A percentile compares a stretch with the other conserved stretches of the same genome.
These are phyloP conservation scores for Melozone crissalis DNA, from an alignment of 2,113 vertebrate species.

Conservation along the genomic window DNA sequence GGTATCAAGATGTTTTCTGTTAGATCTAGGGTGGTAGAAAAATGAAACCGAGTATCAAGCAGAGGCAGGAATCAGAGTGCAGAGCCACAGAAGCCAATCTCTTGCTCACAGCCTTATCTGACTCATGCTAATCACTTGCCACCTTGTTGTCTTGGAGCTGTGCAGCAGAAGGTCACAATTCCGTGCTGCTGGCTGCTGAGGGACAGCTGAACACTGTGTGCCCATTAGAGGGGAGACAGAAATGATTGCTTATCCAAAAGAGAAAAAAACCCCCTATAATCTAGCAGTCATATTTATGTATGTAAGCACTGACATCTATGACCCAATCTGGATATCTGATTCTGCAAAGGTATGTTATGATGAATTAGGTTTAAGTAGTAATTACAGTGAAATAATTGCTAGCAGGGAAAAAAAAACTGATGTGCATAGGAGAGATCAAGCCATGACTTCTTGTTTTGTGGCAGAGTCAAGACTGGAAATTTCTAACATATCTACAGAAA, in stretches of 20 bases:
- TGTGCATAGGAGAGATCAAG: not conserved
- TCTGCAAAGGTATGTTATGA: not conserved
- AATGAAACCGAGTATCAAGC: not conserved
- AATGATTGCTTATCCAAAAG: not conserved
- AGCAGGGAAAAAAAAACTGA: not conserved
- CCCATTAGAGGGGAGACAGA: not conserved
- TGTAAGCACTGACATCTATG: not conserved
- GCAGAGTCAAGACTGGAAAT: not conserved
- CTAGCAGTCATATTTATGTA: not conserved
- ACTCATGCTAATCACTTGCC: not conserved
- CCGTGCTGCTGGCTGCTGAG: not conserved
- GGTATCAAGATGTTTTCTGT: not conserved
- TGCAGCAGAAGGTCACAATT: not conserved
- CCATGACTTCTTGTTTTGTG: not conserved
- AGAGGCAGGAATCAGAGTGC: not conserved
- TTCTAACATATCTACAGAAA: not conserved
- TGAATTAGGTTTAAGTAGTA: not conserved
- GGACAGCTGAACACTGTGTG: not conserved
- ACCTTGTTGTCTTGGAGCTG: not conserved
- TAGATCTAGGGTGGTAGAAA: not conserved
- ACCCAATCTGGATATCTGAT: not conserved
- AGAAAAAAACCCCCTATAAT: accelerated
- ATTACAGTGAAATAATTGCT: not conserved
- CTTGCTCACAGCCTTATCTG: not conserved
- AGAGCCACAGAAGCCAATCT: not conserved